Evolutionary conservation across 2,797 vertebrate genomes (phyloP).

Genomic region (Pseudomugil tenellus): DNA sequence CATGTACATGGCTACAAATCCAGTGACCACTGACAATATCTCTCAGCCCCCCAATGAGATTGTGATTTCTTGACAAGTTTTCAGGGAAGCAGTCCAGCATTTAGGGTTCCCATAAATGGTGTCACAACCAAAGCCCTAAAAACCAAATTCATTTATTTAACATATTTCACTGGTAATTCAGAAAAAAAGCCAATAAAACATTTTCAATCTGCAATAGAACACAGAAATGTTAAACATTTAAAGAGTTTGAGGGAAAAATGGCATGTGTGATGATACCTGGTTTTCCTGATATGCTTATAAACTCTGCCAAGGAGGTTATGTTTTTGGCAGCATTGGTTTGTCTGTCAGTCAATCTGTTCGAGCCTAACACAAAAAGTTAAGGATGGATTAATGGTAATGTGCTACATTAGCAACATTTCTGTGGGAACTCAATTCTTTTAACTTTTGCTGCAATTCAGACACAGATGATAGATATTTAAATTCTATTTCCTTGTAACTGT

Average conservation of each 20-base stretch:
- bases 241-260: slow-evolving; percentile 6
- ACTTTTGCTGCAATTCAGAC: too few species aligned
- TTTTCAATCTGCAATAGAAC: slow-evolving; percentile 10
- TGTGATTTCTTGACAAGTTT: slow-evolving; percentile 40
- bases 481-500: too few species aligned
- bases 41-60: slow-evolving; percentile 26
- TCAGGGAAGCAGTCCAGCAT: slow-evolving; percentile 33
- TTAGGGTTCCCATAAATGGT: slow-evolving; percentile 28
- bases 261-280: slow-evolving; percentile 1
- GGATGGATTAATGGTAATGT: too few species aligned
- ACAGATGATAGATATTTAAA: too few species aligned
- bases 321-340: too few species aligned
- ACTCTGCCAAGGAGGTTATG: too few species aligned
- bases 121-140: slow-evolving; percentile 29
- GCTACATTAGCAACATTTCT: background rate
- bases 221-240: slow-evolving; percentile 19
- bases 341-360: too few species aligned
- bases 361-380: too few species aligned
- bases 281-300: background rate
- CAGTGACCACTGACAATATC: slow-evolving; percentile 28
- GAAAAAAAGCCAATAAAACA: slow-evolving; percentile 17
- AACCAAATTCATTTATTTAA: slow-evolving; percentile 36
- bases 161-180: slow-evolving; percentile 27
- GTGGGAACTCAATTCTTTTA: background rate
- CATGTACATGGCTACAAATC: slow-evolving; percentile 19